Evolutionary conservation across 1,140 invertebrate genomes (phyloP), one percentile per base, ranked within the genome.

Genomic region (Diuraphis noxia): DNA sequence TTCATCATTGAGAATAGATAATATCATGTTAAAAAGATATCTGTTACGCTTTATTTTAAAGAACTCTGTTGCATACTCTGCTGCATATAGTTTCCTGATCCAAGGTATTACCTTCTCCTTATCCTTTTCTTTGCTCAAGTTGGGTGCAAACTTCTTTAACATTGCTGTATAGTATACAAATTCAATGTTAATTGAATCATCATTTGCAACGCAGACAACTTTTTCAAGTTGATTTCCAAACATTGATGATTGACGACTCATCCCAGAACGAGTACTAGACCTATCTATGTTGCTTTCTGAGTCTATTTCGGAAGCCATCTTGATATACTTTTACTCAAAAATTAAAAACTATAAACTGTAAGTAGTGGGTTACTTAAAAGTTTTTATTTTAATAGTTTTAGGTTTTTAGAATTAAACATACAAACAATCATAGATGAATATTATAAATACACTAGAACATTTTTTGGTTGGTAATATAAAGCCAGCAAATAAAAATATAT

Each of bases 1-100:
- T 72, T 93, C 92, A 88, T 93, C 92, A 43, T 93, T 93, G 21
- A 93, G 92, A 92, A 93, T 92, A 41, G 92, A 92, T 5, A 93
- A 81, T 2, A 92, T 92, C 23, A 93, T 91, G 2, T 91, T 91
- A 1, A 93, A 92, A 34, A 93, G 89, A 91, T 93, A 93, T 86
- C 92, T 92, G 82, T 93, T 93, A 9, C 93, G 92, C 72, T 93
- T 93, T 40, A 93, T 92, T n/a, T 92, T 92, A n/a, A 93, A 92
- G 30, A 93, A 92, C 38, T 92, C 88, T 4, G 92, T 92, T 40
- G 93, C 92, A 91, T 93, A 93, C 84, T 93, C 93, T 23, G 92
- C 92, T 21, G 92, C 92, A 43, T 93, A 93, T 5, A 93, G 84
- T 92, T 93, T 93, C 8, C 92, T 92, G 4, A 93, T 82, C 93